Conservation (phyloP, 2,888 invertebrate species). For the Drosophila helvetica region DNA sequence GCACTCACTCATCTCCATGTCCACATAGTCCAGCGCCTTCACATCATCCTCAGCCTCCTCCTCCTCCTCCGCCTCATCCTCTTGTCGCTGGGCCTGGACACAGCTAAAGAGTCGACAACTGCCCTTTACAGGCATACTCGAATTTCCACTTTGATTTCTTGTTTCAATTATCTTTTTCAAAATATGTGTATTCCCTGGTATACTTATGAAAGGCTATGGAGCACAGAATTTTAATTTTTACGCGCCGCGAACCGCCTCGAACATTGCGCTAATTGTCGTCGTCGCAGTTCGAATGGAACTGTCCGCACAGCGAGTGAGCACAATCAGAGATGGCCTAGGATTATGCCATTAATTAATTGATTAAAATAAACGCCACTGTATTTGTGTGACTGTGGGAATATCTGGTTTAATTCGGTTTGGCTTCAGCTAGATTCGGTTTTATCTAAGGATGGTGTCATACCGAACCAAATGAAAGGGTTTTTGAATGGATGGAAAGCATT, state of each 20-base stretch:
- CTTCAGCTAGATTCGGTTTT: not conserved
- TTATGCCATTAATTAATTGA: conserved; percentile 71
- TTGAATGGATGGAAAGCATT: too few species aligned
- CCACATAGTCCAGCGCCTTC: conserved; percentile 59
- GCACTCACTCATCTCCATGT: conserved; percentile 76
- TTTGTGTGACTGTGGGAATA: conserved; percentile 10
- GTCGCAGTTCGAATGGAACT: conserved; percentile 72
- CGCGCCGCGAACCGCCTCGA: conserved; percentile 24
- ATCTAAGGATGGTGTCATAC: too few species aligned
- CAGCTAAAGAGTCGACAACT: conserved; percentile 66
- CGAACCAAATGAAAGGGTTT: too few species aligned
- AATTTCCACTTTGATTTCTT: conserved; percentile 19
- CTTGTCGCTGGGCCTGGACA: conserved; percentile 18
- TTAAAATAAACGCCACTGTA: conserved; percentile 60
- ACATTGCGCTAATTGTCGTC: conserved; percentile 72
- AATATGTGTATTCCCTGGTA: not conserved
- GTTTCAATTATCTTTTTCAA: conserved; percentile 3
- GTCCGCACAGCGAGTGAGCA: conserved; percentile 30
- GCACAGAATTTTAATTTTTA: conserved; percentile 39
- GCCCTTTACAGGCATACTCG: conserved; percentile 44
- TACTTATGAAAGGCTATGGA: not conserved
- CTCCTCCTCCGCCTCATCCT: conserved; percentile 17
- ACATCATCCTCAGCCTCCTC: conserved; percentile 25
- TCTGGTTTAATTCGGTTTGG: conserved; percentile 34
- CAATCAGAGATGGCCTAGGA: conserved; percentile 49